phyloP scores from a whole-genome alignment of 2,888 invertebrate species.

The Mystacides longicornis region DNA sequence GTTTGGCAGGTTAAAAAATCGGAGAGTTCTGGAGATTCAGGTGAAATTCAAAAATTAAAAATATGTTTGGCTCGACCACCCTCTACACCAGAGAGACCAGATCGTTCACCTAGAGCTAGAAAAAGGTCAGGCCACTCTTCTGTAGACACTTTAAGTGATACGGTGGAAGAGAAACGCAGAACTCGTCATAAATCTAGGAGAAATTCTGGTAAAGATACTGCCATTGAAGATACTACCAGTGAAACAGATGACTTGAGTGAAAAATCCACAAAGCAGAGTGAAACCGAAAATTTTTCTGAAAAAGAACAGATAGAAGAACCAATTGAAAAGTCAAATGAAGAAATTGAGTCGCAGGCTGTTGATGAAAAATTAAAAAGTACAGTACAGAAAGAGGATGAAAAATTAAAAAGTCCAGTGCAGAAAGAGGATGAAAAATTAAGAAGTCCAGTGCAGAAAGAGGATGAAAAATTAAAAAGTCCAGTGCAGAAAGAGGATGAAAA shows the following conservation, averaged over 20 bases:
- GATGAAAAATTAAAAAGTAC: too few species aligned
- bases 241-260: conserved; percentile 9
- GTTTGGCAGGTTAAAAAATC: conserved; percentile 51
- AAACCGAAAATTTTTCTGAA: too few species aligned
- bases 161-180: conserved; percentile 43
- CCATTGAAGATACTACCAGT: not conserved
- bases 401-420: too few species aligned
- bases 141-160: conserved; percentile 42
- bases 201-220: conserved; percentile 14
- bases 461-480: too few species aligned
- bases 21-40: conserved; percentile 41
- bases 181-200: conserved; percentile 20
- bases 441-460: too few species aligned
- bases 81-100: conserved; percentile 46
- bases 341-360: too few species aligned
- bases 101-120: conserved; percentile 46
- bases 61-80: conserved; percentile 54
- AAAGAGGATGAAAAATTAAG: too few species aligned
- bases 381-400: too few species aligned
- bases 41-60: conserved; percentile 58
- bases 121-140: conserved; percentile 47
- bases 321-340: too few species aligned
- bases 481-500: too few species aligned
- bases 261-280: too few species aligned
- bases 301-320: too few species aligned